Percentiles rank a stretch among this genome's conserved stretches.
phyloP scores from a whole-genome alignment of 1,140 invertebrate species.

The Heliconius hewitsoni region DNA sequence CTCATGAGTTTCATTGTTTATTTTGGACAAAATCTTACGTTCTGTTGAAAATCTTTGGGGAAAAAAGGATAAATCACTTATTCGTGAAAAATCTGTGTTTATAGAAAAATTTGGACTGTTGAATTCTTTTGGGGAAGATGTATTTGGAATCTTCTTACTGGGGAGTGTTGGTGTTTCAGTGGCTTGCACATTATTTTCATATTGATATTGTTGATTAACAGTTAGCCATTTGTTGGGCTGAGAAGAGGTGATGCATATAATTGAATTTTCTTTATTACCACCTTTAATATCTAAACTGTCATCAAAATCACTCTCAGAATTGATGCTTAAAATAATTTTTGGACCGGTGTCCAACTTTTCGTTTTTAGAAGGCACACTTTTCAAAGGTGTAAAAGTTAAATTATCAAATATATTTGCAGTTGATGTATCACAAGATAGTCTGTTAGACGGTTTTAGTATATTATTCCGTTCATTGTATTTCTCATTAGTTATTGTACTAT shows the following conservation, averaged over 20 bases:
- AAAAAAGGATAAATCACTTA: conserved; percentile 75
- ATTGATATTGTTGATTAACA: conserved; percentile 50
- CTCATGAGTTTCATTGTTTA: conserved; percentile 68
- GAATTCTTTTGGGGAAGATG: conserved; percentile 74
- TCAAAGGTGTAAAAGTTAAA: conserved; percentile 69
- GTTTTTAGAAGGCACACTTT: conserved; percentile 50
- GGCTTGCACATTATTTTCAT: conserved; percentile 39
- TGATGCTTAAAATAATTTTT: conserved; percentile 65
- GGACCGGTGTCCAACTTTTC: conserved; percentile 65
- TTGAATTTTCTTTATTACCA: conserved; percentile 67
- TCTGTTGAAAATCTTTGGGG: conserved; percentile 78
- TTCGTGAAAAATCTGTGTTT: conserved; percentile 72
- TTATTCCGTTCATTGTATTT: conserved; percentile 48
- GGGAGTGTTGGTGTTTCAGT: conserved; percentile 52
- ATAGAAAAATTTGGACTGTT: conserved; percentile 75
- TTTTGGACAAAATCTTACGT: conserved; percentile 63
- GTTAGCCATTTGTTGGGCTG: conserved; percentile 62
- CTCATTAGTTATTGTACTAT: conserved; percentile 27
- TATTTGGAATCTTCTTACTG: conserved; percentile 69
- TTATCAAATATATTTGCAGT: conserved; percentile 68
- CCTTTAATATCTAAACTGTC: conserved; percentile 62
- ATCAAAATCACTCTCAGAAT: conserved; percentile 66
- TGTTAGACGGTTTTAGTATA: conserved; percentile 69
- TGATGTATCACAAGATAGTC: conserved; percentile 49
- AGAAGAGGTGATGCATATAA: conserved; percentile 58